Evolutionary conservation across 2,113 vertebrate genomes (phyloP).

Genomic region (Colaptes auratus): DNA sequence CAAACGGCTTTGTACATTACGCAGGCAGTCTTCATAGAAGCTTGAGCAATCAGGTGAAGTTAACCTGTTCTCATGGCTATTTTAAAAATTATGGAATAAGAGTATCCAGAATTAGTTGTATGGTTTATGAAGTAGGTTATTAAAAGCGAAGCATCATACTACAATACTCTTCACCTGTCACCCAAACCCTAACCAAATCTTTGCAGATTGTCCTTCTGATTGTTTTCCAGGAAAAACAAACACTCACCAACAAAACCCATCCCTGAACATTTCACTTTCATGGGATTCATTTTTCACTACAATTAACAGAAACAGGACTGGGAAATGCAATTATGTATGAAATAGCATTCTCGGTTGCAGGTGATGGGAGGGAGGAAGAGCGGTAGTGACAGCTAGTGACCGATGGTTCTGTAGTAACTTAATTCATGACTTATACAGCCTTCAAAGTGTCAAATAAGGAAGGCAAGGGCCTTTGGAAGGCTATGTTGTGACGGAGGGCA

Average conservation of each 20-base stretch:
- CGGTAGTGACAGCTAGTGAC: not conserved
- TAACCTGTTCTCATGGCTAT: slow-evolving; percentile 43
- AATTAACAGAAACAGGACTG: not conserved
- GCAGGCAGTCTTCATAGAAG: slow-evolving; percentile 64
- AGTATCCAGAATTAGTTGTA: slow-evolving; percentile 47
- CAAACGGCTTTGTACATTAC: slow-evolving; percentile 63
- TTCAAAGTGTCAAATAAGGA: not conserved
- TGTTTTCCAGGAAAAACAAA: slow-evolving; percentile 6
- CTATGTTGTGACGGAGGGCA: not conserved
- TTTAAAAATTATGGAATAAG: slow-evolving; percentile 48
- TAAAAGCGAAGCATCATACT: slow-evolving; percentile 11
- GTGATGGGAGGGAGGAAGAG: not conserved
- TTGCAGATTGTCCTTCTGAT: not conserved
- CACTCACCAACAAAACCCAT: not conserved
- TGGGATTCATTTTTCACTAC: not conserved
- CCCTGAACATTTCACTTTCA: not conserved
- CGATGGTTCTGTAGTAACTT: not conserved
- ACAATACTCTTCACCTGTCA: not conserved
- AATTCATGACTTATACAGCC: not conserved
- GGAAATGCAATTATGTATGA: not conserved
- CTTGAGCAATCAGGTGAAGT: slow-evolving; percentile 41
- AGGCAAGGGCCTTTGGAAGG: not conserved
- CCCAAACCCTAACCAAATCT: slow-evolving; percentile 20
- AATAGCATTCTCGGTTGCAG: not conserved
- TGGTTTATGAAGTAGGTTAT: slow-evolving; percentile 24